Base-by-base conservation (phyloP, 2,888 invertebrate species). In the Colletes collaris region DNA sequence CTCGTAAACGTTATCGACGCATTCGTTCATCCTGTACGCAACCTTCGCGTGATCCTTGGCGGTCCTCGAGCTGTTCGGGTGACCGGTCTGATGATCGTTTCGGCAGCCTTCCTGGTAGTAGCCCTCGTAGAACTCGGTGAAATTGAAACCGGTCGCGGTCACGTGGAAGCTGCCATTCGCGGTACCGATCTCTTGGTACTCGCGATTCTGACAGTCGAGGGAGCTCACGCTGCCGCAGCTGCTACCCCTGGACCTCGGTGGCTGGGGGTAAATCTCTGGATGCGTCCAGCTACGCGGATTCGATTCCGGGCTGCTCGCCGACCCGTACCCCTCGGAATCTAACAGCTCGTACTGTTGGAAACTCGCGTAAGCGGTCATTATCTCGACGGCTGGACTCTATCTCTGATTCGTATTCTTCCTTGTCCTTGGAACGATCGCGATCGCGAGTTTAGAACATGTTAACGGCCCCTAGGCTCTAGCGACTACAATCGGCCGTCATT, bases 271-370 rank as follows among this genome's bases (percentile, higher is more conserved):
- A 37, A 88, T 80, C 64, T 90, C 91, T 13, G 84, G 88, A n/a
- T 86, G 87, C 19, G 76, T 73, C 88, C 90, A 89, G 65, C 88
- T 83, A 13, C 90, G 86, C 1, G 89, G 89, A 78, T 90, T 91
- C n/a, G 92, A 92, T 73, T 92, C 92, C 4, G 92, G 92, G 75
- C 92, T 92, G 63, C 92, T 92, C 0, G 92, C 92, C 5, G 92
- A 92, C 4, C 92, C 92, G 86, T 92, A 92, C 63, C 92, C 92
- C 81, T 92, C 92, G 44, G 91, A 91, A 64, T 92, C 92, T 59
- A 92, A 67, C 49, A 91, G 86, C 19, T 92, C 92, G 87, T 92
- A 91, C 44, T 89, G 90, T 62, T 89, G 88, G 76, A 88, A 90
- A 37, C 75, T 85, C 37, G 76, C 75, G 87, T 85, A 86, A n/a